Evolutionary conservation across 2,113 vertebrate genomes (phyloP).

Genomic region (human): DNA sequence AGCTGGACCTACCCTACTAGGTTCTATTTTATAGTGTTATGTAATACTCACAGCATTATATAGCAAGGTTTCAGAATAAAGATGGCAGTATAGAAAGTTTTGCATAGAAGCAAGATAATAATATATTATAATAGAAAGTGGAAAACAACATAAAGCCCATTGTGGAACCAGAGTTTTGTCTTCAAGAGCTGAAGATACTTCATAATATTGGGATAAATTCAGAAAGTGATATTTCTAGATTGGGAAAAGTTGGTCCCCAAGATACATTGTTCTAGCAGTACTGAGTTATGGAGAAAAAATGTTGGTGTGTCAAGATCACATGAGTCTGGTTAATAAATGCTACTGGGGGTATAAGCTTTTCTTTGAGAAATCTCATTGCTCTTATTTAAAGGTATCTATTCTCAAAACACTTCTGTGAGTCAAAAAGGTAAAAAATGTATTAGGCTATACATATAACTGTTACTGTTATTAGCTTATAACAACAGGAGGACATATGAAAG

Average conservation of each 20-base stretch:
- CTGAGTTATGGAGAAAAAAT: neutral
- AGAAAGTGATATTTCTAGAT: neutral
- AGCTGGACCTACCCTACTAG: neutral
- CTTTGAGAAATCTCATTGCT: neutral
- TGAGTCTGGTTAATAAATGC: constrained; percentile 19
- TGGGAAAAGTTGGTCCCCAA: neutral
- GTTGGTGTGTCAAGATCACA: neutral
- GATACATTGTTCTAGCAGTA: neutral
- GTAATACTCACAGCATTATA: neutral
- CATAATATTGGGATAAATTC: neutral
- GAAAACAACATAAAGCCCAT: neutral
- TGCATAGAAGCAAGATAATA: neutral
- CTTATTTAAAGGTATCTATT: neutral
- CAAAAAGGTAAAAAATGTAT: neutral
- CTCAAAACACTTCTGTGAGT: neutral
- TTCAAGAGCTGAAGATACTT: neutral
- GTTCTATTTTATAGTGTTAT: neutral
- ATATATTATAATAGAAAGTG: neutral
- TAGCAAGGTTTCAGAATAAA: constrained; percentile 22
- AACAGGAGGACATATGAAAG: neutral
- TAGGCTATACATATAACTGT: neutral
- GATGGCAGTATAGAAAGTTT: neutral
- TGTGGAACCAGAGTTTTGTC: neutral
- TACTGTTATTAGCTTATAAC: neutral
- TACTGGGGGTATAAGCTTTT: neutral